Conservation (phyloP, 2,797 vertebrate species). For the Cossypha heuglini region DNA sequence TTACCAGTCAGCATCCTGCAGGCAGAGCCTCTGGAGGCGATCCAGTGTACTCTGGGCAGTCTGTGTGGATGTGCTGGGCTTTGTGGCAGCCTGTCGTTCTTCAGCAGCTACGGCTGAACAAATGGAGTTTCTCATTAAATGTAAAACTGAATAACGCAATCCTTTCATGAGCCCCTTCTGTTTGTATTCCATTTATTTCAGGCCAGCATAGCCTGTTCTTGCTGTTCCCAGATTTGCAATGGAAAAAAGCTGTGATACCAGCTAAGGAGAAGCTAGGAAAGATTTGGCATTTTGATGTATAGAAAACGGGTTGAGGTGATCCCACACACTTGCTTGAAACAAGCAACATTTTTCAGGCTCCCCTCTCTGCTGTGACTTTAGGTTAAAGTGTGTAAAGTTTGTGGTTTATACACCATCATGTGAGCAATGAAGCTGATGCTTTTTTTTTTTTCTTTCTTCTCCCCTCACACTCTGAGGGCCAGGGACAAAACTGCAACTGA, state of each 20-base stretch:
- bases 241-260: background rate
- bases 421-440: background rate
- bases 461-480: background rate
- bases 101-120: slow-evolving; percentile 5
- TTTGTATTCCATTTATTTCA: background rate
- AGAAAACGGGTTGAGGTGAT: background rate
- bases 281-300: background rate
- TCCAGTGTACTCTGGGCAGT: background rate
- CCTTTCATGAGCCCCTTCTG: background rate
- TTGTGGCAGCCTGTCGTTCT: background rate
- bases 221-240: background rate
- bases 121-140: slow-evolving; percentile 44
- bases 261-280: background rate
- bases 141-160: background rate
- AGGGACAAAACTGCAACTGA: background rate
- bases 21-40: background rate
- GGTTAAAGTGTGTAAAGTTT: background rate
- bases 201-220: background rate
- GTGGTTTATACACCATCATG: background rate
- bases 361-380: background rate
- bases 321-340: background rate
- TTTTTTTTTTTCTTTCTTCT: background rate
- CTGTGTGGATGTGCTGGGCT: background rate
- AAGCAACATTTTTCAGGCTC: background rate
- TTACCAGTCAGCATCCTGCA: background rate